Base-by-base conservation (phyloP, 2,113 vertebrate genomes). In the Lepisosteus oculatus region DNA sequence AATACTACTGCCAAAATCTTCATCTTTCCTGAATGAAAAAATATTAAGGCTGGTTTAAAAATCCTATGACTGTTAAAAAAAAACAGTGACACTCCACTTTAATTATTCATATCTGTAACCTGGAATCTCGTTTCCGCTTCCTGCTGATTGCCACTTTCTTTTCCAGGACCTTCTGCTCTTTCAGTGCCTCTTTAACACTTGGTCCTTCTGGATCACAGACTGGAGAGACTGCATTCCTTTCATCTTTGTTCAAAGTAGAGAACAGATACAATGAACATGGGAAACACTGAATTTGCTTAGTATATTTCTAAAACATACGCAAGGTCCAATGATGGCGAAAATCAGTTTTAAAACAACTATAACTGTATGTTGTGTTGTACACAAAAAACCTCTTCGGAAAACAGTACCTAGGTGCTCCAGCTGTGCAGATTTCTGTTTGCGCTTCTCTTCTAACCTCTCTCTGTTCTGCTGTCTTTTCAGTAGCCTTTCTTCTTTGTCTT, bases 141-240 rank as follows among this genome's bases (percentile, higher is more conserved):
- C 94, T 94, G 89, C 92, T 99, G 73, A 98, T 82, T 41, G 97
- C 97, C 84, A 99, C 95, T 82, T 99, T 99, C 75, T 99, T 99
- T 84, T 99, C 97, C 83, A 99, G 90, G 85, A 98, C 93, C 74
- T 97, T 98, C 79, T 92, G 91, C 78, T 99, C 96, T 85, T 99
- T 99, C 69, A 96, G 94, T 13, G 92, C 96, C 79, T 99, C 96
- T 83, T 99, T 99, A 72, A 93, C 95, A 78, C 94, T 91, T 55
- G 94, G 85, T 0, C 83, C 64, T 12, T 62, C 68, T 55, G 62
- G 67, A 6, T 89, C 86, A 4, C 75, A 57, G 2, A 73, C 77
- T 3, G 69, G 68, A 4, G 67, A 70, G 3, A 81, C 72, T 0
- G 70, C 67, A 69, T 77, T 90, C 71, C 72, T 86, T 29, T 73